Conservation (phyloP, 2,113 vertebrate species). For the Phycodurus eques region DNA sequence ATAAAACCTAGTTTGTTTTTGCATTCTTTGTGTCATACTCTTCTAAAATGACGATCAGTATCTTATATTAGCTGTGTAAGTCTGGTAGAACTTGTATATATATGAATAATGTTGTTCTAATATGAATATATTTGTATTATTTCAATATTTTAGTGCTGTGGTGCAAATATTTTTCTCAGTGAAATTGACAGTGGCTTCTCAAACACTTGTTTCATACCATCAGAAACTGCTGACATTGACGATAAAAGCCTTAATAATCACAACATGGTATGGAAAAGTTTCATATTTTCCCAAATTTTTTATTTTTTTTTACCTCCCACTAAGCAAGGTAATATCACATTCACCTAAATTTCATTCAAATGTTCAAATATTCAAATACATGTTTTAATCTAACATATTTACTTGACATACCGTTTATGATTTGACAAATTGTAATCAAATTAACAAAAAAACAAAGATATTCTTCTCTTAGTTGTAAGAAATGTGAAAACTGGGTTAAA, state of each 20-base stretch:
- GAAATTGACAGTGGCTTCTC: constrained; percentile 31
- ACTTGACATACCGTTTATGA: background rate
- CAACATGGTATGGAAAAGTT: constrained; percentile 20
- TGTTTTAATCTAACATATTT: background rate
- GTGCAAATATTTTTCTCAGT: constrained; percentile 35
- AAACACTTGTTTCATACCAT: constrained; percentile 25
- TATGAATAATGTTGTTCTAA: constrained; percentile 50
- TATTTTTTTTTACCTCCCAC: background rate
- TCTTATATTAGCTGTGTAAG: constrained; percentile 49
- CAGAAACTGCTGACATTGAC: constrained; percentile 28
- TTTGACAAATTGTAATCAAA: background rate
- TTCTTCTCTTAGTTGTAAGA: no score
- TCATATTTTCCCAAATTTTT: constrained; percentile 17
- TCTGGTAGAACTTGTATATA: constrained; percentile 52
- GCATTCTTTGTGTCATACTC: constrained; percentile 28
- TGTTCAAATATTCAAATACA: background rate
- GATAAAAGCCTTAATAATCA: constrained; percentile 62
- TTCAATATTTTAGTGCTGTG: constrained; percentile 53
- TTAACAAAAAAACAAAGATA: background rate
- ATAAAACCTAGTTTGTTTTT: constrained; percentile 21
- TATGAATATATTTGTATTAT: constrained; percentile 60
- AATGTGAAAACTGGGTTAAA: background rate
- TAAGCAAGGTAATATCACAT: constrained; percentile 13
- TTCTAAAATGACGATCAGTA: constrained; percentile 29
- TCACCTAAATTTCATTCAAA: background rate